Evolutionary conservation across 2,797 vertebrate species (phyloP).

Genomic region (Morelia viridis): DNA sequence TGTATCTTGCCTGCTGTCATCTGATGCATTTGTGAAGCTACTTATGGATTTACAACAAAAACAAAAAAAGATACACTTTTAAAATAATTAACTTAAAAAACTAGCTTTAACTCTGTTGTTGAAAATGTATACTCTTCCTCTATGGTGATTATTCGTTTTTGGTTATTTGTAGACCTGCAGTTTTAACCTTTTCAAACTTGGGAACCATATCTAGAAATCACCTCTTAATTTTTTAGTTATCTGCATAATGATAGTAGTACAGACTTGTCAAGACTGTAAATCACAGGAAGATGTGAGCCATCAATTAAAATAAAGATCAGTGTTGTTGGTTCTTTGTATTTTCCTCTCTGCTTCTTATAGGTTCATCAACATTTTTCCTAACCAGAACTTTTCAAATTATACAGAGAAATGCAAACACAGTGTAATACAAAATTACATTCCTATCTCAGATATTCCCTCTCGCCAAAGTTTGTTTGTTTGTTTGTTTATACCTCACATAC

Average conservation of each 20-base stretch:
- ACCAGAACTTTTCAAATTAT: background rate
- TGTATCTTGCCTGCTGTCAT: conserved; percentile 3
- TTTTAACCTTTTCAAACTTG: background rate
- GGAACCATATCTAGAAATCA: background rate
- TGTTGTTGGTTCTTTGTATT: background rate
- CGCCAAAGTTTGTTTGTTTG: background rate
- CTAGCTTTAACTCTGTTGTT: background rate
- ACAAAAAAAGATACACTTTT: background rate
- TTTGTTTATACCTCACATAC: background rate
- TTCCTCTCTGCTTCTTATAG: background rate
- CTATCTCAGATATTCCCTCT: background rate
- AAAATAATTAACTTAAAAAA: background rate
- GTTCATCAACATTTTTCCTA: background rate
- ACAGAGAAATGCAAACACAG: background rate
- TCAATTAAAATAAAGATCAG: background rate
- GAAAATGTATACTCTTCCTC: background rate
- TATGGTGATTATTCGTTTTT: background rate
- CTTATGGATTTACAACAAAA: background rate
- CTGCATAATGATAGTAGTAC: background rate
- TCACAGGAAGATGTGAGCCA: background rate
- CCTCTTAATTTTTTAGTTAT: background rate
- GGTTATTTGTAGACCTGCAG: background rate
- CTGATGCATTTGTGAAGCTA: background rate
- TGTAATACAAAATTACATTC: background rate
- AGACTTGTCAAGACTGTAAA: background rate